A percentile compares a stretch with the other conserved stretches of the same genome.
These are phyloP conservation scores for Centroberyx gerrardi DNA, from an alignment of 2,797 vertebrate genomes.

Conservation along the genomic window DNA sequence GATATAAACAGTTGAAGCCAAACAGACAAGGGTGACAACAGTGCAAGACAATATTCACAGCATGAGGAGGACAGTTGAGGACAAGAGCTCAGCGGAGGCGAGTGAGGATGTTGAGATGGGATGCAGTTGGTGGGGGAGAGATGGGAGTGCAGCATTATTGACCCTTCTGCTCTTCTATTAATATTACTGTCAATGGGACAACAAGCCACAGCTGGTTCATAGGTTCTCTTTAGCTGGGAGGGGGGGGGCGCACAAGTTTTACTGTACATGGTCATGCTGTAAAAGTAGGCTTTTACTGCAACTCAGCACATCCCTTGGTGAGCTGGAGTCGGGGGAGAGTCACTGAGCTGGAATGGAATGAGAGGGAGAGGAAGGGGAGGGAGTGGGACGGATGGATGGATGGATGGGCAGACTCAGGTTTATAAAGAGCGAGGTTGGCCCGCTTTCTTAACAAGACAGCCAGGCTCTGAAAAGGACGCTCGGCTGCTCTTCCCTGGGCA, in stretches of 20 bases:
- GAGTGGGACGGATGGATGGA: conserved; percentile 47
- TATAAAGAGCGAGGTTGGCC: conserved; percentile 40
- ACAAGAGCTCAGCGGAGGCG: neutral
- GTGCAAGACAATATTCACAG: conserved; percentile 15
- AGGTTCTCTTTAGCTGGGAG: conserved; percentile 18
- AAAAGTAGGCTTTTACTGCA: conserved; percentile 44
- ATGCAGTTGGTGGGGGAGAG: conserved; percentile 27
- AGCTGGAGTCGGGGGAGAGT: conserved; percentile 42
- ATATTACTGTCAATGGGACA: conserved; percentile 53
- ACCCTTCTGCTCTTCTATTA: conserved; percentile 50
- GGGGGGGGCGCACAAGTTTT: conserved; percentile 25
- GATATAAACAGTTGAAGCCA: conserved; percentile 26
- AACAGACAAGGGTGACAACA: conserved; percentile 14
- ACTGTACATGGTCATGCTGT: conserved; percentile 56
- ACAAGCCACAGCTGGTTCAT: conserved; percentile 39
- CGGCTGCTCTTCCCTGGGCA: conserved; percentile 3
- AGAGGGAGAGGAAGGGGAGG: conserved; percentile 37
- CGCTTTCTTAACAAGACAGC: conserved; percentile 41
- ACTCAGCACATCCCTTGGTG: conserved; percentile 24
- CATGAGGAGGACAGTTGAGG: conserved; percentile 19
- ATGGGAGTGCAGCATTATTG: conserved; percentile 43
- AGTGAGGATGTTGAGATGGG: conserved; percentile 15
- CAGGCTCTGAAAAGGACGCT: conserved; percentile 4
- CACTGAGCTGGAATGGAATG: conserved; percentile 63
- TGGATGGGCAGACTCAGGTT: conserved; percentile 21